These are phyloP conservation scores for Amiota mariae DNA, from an alignment of 2,888 invertebrate genomes.

Conservation along the genomic window DNA sequence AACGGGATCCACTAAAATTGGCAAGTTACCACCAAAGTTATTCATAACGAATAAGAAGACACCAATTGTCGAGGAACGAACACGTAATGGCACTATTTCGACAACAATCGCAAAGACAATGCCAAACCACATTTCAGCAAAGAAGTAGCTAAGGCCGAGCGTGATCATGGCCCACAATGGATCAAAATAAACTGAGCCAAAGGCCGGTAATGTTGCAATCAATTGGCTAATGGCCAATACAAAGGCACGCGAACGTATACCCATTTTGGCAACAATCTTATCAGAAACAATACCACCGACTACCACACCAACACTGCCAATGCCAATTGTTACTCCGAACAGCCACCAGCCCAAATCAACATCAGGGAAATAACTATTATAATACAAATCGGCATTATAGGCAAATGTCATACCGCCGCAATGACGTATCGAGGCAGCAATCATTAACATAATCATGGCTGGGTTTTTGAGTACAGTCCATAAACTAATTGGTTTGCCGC, in stretches of 20 bases:
- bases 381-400: conserved; percentile 92
- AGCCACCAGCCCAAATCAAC: conserved; percentile 93
- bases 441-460: conserved; percentile 83
- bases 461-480: conserved; percentile 87
- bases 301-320: conserved; percentile 81
- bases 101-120: conserved; percentile 92
- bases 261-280: conserved; percentile 90
- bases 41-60: conserved; percentile 94
- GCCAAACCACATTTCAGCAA: conserved; percentile 96
- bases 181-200: conserved; percentile 87
- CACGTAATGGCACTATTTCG: conserved; percentile 87
- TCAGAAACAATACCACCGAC: conserved; percentile 86
- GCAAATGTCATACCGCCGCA: conserved; percentile 93
- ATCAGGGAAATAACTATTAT: conserved; percentile 90
- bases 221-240: conserved; percentile 88
- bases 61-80: conserved; percentile 89
- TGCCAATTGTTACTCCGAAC: conserved; percentile 89
- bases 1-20: conserved; percentile 89
- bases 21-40: conserved; percentile 92
- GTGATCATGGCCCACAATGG: conserved; percentile 91
- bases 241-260: conserved; percentile 85
- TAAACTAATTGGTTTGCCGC: conserved; percentile 77
- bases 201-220: conserved; percentile 87
- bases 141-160: conserved; percentile 90
- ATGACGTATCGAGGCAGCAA: conserved; percentile 91